Evolutionary conservation across 2,888 invertebrate genomes (phyloP), one percentile per base, ranked within the genome.

Genomic region (Ischnura elegans): DNA sequence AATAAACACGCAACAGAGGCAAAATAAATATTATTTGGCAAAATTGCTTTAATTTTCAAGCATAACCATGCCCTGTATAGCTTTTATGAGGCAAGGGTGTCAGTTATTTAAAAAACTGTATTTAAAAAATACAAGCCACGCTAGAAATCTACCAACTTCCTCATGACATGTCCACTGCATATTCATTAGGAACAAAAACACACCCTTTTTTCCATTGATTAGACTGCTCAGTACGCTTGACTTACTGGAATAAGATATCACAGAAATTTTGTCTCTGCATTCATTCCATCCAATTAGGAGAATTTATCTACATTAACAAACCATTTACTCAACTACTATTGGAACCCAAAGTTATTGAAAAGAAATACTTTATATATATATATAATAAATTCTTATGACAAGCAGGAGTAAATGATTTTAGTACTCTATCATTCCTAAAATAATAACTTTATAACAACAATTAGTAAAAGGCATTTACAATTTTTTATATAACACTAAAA

Each of bases 261-360:
- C 90, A 90, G 90, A 90, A 90, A 90, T 90, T 90, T 90, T 90
- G 90, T 90, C 90, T 90, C 55, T 90, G 90, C 42, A 90, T 90
- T 90, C 76, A 76, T 76, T 76, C 76, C 76, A 76, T 76, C 61
- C 90, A 90, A 43, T 66, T 61, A 36, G 90, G 90, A 61, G 90
- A 66, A 90, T 90, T 61, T 90, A 66, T 90, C 47, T 61, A 90
- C 90, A 90, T 90, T 66, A 90, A 90, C 55, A 90, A 90, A 90
- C 90, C 90, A 90, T 90, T 90, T 90, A 55, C 55, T 90, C 55
- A 90, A 90, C 61, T 90, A 13, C 43, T 61, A 25, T 16, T 61
- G 61, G 61, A 90, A 61, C 61, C 43, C 43, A n/a, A 76, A 36
- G 16, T 90, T 66, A 66, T 51, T 45, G 43, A 43, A 61, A 90